A percentile compares a stretch with the other conserved stretches of the same genome.
These are phyloP conservation scores for Sylvilagus floridanus DNA, from an alignment of 2,797 vertebrate genomes.

Conservation along the genomic window DNA sequence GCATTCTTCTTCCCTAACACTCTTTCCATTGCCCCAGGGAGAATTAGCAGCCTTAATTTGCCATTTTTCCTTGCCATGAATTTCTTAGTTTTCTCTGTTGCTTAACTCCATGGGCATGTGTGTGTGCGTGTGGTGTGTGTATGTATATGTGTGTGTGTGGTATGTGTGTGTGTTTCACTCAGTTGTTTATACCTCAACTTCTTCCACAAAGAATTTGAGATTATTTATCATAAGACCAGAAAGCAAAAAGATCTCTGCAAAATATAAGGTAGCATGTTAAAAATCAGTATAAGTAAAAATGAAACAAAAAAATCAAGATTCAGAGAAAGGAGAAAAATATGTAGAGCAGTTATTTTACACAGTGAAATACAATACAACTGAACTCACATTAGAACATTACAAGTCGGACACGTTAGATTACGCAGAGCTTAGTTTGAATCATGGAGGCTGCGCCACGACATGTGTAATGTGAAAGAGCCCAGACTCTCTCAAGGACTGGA, in stretches of 20 bases:
- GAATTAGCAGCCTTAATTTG: neutral
- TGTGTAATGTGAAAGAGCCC: neutral
- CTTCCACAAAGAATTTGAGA: neutral
- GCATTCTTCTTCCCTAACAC: neutral
- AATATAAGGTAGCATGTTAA: neutral
- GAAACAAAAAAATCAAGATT: slow-evolving; percentile 5
- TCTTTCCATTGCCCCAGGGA: neutral
- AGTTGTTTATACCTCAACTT: neutral
- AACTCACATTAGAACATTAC: neutral
- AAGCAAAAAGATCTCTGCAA: neutral
- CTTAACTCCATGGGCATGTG: neutral
- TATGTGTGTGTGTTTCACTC: neutral
- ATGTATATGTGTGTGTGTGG: neutral
- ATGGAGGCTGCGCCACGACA: neutral
- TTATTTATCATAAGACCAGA: neutral
- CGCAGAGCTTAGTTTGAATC: neutral
- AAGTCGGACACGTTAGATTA: neutral
- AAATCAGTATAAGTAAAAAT: neutral
- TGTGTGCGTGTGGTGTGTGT: too few relatives aligned
- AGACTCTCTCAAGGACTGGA: neutral
- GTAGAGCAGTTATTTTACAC: neutral
- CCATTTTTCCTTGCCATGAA: neutral
- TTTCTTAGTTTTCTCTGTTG: neutral
- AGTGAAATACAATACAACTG: neutral
- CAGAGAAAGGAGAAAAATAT: neutral